Evolutionary conservation across 2,113 vertebrate genomes (phyloP).

Genomic region (Pomatorhinus ruficollis): DNA sequence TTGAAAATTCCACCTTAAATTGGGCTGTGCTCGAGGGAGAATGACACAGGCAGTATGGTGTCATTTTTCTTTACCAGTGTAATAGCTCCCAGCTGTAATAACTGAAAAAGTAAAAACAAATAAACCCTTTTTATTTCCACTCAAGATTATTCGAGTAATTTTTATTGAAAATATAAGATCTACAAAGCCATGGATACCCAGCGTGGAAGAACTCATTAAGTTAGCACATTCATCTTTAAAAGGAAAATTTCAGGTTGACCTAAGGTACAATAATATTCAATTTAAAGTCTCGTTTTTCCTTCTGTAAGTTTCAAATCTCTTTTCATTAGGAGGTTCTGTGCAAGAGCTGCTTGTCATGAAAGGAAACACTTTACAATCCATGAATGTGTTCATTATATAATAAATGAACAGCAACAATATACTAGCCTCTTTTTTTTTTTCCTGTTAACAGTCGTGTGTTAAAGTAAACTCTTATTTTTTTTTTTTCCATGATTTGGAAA

Average conservation of each 20-base stretch:
- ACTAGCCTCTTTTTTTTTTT: conserved; percentile 62
- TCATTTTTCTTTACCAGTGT: not conserved
- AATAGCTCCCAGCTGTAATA: conserved; percentile 20
- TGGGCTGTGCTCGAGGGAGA: not conserved
- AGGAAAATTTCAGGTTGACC: conserved; percentile 68
- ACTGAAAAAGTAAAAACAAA: conserved; percentile 56
- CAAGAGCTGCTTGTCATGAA: conserved; percentile 77
- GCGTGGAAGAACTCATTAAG: conserved; percentile 73
- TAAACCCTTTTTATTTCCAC: conserved; percentile 58
- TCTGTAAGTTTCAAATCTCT: conserved; percentile 57
- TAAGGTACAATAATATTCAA: conserved; percentile 66
- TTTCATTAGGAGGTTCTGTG: conserved; percentile 82
- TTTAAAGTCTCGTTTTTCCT: conserved; percentile 58
- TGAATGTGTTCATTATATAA: conserved; percentile 77
- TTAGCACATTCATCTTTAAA: conserved; percentile 72
- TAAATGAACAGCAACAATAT: conserved; percentile 76
- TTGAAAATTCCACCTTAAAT: not conserved
- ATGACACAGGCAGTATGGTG: not conserved
- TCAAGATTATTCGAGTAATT: conserved; percentile 72
- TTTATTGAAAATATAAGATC: conserved; percentile 77
- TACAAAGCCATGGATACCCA: conserved; percentile 74
- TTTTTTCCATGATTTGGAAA: conserved; percentile 60
- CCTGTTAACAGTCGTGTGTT: conserved; percentile 79
- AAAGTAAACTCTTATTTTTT: conserved; percentile 54
- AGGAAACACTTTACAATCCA: conserved; percentile 66